These are phyloP conservation scores for Pangasius mekongensis DNA, from an alignment of 2,797 vertebrate genomes.

Conservation along the genomic window DNA sequence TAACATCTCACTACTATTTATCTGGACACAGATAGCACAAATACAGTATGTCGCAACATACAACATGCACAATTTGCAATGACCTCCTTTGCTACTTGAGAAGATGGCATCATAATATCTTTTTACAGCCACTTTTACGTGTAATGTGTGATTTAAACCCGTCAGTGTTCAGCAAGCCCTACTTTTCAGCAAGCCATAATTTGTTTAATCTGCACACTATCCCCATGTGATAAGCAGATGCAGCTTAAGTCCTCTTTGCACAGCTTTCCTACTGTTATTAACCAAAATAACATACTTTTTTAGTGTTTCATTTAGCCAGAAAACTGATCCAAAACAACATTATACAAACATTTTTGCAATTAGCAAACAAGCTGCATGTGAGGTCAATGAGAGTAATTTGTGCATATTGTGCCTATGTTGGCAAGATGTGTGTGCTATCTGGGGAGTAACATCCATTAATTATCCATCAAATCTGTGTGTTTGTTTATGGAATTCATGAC, in stretches of 20 bases:
- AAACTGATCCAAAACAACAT: conserved; percentile 8
- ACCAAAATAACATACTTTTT: not conserved
- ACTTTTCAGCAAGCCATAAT: not conserved
- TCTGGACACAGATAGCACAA: not conserved
- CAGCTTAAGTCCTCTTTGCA: not conserved
- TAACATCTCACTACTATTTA: not conserved
- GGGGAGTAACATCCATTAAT: not conserved
- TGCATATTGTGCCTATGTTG: not conserved
- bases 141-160: not conserved
- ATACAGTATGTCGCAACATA: not conserved
- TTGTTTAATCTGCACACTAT: not conserved
- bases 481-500: conserved; percentile 1
- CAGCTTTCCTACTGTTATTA: not conserved
- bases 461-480: not conserved
- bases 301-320: not conserved
- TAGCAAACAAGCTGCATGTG: not conserved
- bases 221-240: not conserved
- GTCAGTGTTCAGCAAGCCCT: not conserved
- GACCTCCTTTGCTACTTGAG: not conserved
- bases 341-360: not conserved
- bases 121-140: not conserved
- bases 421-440: not conserved
- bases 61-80: not conserved
- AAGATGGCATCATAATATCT: not conserved
- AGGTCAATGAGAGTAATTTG: not conserved